phyloP scores from a whole-genome alignment of 1,140 invertebrate species.

The Cheumatopsyche charites region DNA sequence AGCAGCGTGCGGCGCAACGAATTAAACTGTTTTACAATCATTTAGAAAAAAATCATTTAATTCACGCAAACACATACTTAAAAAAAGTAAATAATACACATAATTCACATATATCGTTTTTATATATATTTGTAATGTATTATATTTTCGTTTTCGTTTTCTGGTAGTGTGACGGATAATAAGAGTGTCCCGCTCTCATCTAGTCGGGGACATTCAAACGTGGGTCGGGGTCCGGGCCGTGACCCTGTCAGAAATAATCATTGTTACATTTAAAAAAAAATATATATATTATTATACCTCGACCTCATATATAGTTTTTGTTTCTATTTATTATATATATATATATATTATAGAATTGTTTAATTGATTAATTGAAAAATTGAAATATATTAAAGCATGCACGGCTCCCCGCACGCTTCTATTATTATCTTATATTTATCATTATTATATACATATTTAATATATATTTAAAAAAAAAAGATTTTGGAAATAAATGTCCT shows the following conservation, averaged over 20 bases:
- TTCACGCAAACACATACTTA: no score
- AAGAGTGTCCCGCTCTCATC: not conserved
- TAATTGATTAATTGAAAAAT: no score
- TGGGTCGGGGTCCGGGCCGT: constrained; percentile 22
- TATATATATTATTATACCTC: constrained; percentile 34
- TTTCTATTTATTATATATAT: constrained; percentile 5
- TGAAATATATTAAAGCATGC: constrained; percentile 53
- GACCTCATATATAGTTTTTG: constrained; percentile 25
- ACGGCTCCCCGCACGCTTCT: constrained; percentile 49
- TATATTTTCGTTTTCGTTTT: not conserved
- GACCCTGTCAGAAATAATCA: constrained; percentile 18
- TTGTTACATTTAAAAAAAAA: not conserved
- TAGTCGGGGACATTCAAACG: not conserved
- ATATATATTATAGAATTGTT: constrained; percentile 9
- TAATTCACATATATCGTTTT: not conserved
- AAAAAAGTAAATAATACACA: no score
- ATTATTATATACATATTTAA: no score
- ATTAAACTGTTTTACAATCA: no score
- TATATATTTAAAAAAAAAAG: no score
- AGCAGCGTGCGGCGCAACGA: constrained; percentile 42
- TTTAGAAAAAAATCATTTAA: no score
- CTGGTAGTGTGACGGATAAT: not conserved
- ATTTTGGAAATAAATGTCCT: no score
- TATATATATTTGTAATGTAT: not conserved
- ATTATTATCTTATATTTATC: no score